Percentiles rank a stretch among this genome's conserved stretches.
These are phyloP conservation scores for Trachythela sp. DNA, from an alignment of 64 coral and sea anemone species.

Conservation along the genomic window DNA sequence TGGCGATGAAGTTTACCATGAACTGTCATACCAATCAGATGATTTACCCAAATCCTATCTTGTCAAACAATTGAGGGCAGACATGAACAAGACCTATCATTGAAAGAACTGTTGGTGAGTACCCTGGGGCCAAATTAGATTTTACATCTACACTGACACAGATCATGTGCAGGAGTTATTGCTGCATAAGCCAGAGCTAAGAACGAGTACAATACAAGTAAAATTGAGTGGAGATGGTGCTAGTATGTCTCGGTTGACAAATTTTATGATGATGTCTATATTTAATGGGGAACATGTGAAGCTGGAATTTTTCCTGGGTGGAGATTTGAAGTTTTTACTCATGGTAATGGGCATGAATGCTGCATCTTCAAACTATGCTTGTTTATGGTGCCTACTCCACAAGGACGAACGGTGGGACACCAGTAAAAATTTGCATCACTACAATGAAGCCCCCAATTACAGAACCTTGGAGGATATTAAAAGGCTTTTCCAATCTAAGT, in stretches of 20 bases:
- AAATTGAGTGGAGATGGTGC: no score
- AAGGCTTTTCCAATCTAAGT: conserved; percentile 45
- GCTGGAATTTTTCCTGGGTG: no score
- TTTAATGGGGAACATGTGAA: no score
- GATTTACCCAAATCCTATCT: no score
- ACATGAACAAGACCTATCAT: no score
- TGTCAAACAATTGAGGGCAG: no score
- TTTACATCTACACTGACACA: neutral
- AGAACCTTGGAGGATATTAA: neutral
- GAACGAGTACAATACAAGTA: neutral
- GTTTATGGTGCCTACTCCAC: conserved; percentile 30
- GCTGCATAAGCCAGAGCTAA: neutral
- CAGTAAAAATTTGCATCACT: neutral
- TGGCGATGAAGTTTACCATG: no score
- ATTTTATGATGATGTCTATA: neutral
- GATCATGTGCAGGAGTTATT: neutral
- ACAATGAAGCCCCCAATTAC: neutral
- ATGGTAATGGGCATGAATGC: conserved; percentile 41
- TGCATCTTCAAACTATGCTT: conserved; percentile 13
- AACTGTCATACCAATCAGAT: no score
- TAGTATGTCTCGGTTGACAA: neutral
- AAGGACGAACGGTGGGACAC: conserved; percentile 35
- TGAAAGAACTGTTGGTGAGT: no score
- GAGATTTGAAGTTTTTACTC: no score
- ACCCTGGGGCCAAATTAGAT: neutral